Conservation (phyloP, 2,797 vertebrate genomes). For the Brachyrhaphis roseni region DNA sequence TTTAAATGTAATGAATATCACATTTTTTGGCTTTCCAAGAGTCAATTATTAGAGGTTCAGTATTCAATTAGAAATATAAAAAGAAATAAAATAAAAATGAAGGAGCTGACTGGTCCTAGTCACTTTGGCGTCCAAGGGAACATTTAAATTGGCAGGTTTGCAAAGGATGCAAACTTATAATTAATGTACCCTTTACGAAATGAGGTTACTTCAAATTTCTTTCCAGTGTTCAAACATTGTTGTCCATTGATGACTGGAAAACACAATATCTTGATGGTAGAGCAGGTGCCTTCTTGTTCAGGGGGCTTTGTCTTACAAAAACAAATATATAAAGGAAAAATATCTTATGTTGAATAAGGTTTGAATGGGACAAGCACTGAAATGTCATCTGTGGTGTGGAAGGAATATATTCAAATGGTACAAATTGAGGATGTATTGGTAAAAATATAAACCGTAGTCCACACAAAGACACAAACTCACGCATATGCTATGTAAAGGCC, state of each 20-base stretch:
- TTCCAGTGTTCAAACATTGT: background rate
- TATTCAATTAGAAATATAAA: no score
- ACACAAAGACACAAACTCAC: conserved; percentile 14
- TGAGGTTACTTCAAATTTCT: background rate
- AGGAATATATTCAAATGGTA: background rate
- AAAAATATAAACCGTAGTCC: conserved; percentile 3
- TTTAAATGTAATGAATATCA: no score
- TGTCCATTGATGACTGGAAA: background rate
- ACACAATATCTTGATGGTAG: background rate
- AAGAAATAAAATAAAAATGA: no score
- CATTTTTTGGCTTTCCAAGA: no score
- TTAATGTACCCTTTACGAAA: background rate
- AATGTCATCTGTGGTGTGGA: background rate
- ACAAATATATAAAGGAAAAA: background rate
- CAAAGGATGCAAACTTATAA: background rate
- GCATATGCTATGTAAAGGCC: conserved; percentile 9
- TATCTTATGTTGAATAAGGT: background rate
- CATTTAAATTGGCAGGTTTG: no score
- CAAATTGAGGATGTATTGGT: background rate
- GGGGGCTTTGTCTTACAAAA: background rate
- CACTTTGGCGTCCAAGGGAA: no score
- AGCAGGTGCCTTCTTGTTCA: background rate
- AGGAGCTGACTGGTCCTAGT: no score
- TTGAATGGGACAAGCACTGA: background rate
- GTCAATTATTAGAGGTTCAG: no score